phyloP scores from a whole-genome alignment of 2,797 vertebrate genomes.

The Mus caroli region DNA sequence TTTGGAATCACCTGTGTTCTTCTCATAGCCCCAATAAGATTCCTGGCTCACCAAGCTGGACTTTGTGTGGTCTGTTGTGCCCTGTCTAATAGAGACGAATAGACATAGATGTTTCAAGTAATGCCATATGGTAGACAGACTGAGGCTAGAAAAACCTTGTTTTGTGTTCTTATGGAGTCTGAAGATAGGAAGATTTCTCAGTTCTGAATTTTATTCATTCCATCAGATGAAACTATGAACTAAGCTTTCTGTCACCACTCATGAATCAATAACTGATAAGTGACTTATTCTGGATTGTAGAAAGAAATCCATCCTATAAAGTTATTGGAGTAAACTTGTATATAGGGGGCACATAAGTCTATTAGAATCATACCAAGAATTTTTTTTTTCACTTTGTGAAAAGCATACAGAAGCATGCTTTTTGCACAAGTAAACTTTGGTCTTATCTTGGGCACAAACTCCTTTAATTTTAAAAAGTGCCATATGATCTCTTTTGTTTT shows the following conservation, averaged over 20 bases:
- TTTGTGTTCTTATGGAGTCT: neutral
- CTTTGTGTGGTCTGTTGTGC: neutral
- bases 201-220: neutral
- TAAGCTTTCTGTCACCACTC: neutral
- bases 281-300: neutral
- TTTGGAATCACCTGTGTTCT: neutral
- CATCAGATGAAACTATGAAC: neutral
- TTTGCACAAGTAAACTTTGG: neutral
- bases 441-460: neutral
- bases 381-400: neutral
- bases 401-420: neutral
- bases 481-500: neutral
- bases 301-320: neutral
- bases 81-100: neutral
- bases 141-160: no score
- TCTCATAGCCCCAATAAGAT: neutral
- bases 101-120: neutral
- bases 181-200: neutral
- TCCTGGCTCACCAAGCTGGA: neutral
- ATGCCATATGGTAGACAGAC: neutral
- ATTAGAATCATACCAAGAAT: neutral
- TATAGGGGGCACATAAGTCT: neutral
- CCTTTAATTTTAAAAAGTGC: neutral
- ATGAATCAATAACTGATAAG: neutral
- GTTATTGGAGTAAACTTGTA: neutral